Evolutionary conservation across 2,797 vertebrate species (phyloP), one percentile per base, ranked within the genome.

Genomic region (Lindbergichthys nudifrons): DNA sequence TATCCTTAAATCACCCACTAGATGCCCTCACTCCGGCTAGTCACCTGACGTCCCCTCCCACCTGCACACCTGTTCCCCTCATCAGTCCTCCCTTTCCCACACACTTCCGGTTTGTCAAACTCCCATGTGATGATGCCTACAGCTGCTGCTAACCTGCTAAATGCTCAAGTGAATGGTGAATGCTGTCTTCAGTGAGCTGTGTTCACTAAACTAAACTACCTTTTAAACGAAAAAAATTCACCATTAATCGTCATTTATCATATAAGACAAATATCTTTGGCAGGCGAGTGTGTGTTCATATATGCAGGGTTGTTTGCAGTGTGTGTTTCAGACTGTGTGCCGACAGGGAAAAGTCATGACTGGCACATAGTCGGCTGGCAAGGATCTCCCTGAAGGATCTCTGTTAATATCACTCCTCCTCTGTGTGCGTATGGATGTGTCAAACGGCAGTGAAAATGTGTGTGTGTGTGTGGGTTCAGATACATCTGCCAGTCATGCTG

Each of bases 351-450:
- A 61, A 26, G 75, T 67, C 39, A 46, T 79, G 84, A 79, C 74
- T 74, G 75, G 75, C 79, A 82, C 63, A 73, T 75, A 30, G 67
- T 43, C 53, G 21, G 48, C 73, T 75, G 69, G 59, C 58, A 30
- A 87, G 77, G 56, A 74, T 75, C 81, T 84, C 85, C 88, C 87
- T 64, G 47, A 83, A 88, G 86, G 77, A 81, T 78, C 79, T 80
- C 83, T 89, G 87, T 88, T 88, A 88, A 83, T 83, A 84, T 81
- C 81, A 47, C 57, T 13, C 46, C 50, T 51, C 63, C 65, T 54
- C 15, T 42, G 59, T 62, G 39, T 64, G 64, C 45, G 43, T 54
- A 54, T 63, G 3, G 18, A 26, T 50, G 64, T 60, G 48, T 54
- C 19, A 32, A 43, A 71, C 30, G 62, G 76, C 47, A 73, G 71